phyloP scores from a whole-genome alignment of 2,797 vertebrate genomes.

The Sebastolobus altivelis region DNA sequence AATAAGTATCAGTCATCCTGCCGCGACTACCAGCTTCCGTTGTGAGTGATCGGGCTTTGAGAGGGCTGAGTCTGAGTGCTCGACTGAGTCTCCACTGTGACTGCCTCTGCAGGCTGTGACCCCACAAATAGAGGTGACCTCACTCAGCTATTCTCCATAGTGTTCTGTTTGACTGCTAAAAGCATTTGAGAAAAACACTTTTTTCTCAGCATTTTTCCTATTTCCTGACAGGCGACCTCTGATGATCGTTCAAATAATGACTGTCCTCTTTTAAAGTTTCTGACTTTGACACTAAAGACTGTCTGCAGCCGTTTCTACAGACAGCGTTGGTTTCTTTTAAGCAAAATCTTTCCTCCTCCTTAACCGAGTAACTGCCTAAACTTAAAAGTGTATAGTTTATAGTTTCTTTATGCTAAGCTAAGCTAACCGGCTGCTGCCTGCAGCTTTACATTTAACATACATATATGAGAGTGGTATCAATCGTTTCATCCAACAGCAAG shows the following conservation, averaged over 20 bases:
- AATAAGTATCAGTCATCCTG: constrained; percentile 79
- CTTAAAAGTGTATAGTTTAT: neutral
- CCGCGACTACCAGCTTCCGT: constrained; percentile 44
- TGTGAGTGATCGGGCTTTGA: constrained; percentile 69
- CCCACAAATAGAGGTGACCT: constrained; percentile 58
- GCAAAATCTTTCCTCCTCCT: neutral
- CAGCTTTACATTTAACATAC: neutral
- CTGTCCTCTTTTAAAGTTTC: neutral
- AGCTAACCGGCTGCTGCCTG: neutral
- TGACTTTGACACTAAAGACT: neutral
- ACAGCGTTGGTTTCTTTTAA: neutral
- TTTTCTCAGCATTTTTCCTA: neutral
- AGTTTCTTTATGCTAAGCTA: constrained; percentile 3
- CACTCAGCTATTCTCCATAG: constrained; percentile 22
- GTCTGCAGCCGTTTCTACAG: neutral
- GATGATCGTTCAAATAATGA: neutral
- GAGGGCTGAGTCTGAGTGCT: constrained; percentile 51
- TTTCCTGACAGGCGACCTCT: constrained; percentile 1
- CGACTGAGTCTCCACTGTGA: constrained; percentile 36
- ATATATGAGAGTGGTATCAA: neutral
- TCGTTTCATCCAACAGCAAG: neutral
- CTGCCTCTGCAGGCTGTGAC: constrained; percentile 60
- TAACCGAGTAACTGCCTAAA: neutral
- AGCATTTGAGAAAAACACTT: constrained; percentile 23
- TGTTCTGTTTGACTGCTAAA: constrained; percentile 31